Base-by-base conservation (phyloP, 2,797 vertebrate genomes). In the Myoxocephalus aenaeus region DNA sequence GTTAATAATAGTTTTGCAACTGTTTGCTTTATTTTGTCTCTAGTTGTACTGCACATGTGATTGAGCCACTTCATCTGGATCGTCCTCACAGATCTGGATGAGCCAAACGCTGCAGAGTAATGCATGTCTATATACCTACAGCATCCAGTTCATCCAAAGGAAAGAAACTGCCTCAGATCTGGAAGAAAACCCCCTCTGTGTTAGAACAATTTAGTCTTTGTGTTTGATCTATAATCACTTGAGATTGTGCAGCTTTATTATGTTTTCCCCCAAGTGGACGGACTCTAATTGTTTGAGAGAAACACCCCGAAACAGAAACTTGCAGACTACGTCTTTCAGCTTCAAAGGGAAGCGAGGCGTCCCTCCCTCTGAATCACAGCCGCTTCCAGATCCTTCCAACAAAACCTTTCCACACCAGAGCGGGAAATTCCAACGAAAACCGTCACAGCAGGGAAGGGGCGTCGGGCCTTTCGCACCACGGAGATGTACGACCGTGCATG, bases 371-470 rank as follows among this genome's bases (percentile, higher is more conserved):
- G 86, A 87, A 83, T 85, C 83, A 81, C 73, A 77, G 84, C 69
- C 73, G 80, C 81, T 86, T 83, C 76, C 89, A 89, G 59, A 85
- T 83, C 73, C 79, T 53, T 85, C 82, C 75, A 78, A 89, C 11
- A 14, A 84, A 85, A 70, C 79, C 17, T 38, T 82, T 93, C 85
- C 84, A 77, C 86, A 86, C 80, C 70, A 84, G 83, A 87, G 81
- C 82, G 85, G 90, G 91, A 92, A 90, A 91, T 93, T 91, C 92
- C 90, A 87, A 71, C 38, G 46, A 88, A 90, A 92, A 79, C 87
- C 74, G 0, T 86, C 84, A 70, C 90, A 91, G 89, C 90, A 84
- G 88, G 91, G 86, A 84, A 89, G 64, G 77, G 87, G 87, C 78
- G 77, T 82, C 14, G 12, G 65, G 81, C 78, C 48, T 72, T 27